A percentile compares a stretch with the other conserved stretches of the same genome.
Conservation (phyloP, 2,113 vertebrate species). For the Geococcyx californianus region DNA sequence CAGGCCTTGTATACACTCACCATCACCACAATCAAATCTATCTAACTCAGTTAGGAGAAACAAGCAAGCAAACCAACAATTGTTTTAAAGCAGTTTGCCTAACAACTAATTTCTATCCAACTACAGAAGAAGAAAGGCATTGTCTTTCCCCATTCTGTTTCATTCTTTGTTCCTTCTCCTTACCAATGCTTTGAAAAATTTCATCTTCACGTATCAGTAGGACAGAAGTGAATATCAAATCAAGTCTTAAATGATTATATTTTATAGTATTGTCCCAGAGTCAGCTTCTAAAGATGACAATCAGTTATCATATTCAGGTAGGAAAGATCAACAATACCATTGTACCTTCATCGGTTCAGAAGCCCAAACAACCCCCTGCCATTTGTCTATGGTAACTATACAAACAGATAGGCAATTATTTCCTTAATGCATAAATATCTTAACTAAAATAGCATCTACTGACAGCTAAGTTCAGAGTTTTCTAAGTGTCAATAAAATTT, state of each 20-base stretch:
- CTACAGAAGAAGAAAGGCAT: neutral
- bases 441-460: neutral
- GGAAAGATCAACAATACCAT: neutral
- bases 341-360: neutral
- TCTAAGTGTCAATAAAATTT: neutral
- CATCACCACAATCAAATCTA: neutral
- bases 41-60: neutral
- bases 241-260: neutral
- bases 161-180: neutral
- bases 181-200: neutral
- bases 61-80: neutral
- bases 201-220: neutral
- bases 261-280: neutral
- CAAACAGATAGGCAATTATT: neutral
- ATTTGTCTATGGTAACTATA: neutral
- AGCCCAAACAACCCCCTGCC: neutral
- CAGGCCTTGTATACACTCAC: neutral
- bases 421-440: neutral
- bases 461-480: neutral
- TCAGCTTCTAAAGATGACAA: neutral
- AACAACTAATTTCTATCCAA: neutral
- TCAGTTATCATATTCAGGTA: neutral
- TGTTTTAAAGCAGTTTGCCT: neutral
- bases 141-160: neutral
- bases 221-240: neutral